phyloP scores from a whole-genome alignment of 2,113 vertebrate species.

The Tragelaphus strepsiceros region DNA sequence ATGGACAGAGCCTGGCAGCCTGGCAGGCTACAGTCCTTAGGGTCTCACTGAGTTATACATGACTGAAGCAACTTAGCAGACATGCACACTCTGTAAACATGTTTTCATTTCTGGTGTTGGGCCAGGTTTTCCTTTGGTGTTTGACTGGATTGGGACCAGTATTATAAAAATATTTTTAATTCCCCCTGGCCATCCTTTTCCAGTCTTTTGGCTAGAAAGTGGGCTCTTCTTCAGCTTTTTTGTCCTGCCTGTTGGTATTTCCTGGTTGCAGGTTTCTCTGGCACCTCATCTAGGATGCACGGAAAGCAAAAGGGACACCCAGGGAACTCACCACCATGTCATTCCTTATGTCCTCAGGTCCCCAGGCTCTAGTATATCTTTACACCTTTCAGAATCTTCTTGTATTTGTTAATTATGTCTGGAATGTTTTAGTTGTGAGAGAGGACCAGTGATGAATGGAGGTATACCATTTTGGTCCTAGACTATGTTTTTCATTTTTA shows the following conservation, averaged over 20 bases:
- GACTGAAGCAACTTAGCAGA: not conserved
- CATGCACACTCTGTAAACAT: not conserved
- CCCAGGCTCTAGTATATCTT: not conserved
- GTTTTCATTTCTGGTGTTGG: not conserved
- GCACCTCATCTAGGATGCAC: not conserved
- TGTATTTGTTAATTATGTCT: not conserved
- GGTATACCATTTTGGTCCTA: not conserved
- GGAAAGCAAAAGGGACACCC: not conserved
- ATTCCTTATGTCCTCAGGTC: not conserved
- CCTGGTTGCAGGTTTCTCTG: not conserved
- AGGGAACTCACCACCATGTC: not conserved
- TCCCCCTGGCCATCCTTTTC: not conserved
- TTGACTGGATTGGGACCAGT: not conserved
- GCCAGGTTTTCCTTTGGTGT: not conserved
- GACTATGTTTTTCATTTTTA: not conserved
- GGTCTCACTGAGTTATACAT: accelerated
- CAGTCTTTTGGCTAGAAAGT: not conserved
- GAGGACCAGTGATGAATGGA: not conserved
- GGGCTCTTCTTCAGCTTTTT: not conserved
- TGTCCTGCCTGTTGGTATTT: not conserved
- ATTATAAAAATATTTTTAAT: not conserved
- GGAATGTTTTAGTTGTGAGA: not conserved
- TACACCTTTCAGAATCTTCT: not conserved
- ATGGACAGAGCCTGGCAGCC: not conserved
- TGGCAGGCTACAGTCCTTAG: not conserved